Conservation (phyloP, 2,113 vertebrate species). For the Plotosus lineatus region DNA sequence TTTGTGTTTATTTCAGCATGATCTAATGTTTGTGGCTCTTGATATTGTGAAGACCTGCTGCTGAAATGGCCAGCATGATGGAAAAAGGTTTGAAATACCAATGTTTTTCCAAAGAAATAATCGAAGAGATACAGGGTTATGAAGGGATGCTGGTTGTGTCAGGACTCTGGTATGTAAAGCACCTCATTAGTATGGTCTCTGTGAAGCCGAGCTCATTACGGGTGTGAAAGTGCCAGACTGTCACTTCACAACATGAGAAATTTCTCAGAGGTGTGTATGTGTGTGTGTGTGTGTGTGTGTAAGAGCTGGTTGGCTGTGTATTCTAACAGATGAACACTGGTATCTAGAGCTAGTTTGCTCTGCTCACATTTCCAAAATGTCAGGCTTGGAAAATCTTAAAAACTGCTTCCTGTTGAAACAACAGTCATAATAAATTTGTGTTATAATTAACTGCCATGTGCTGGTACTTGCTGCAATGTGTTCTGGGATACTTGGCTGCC, state of each 20-base stretch:
- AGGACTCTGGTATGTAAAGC: constrained; percentile 22
- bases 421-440: too few relatives aligned
- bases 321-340: too few relatives aligned
- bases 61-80: constrained; percentile 3
- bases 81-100: constrained; percentile 14
- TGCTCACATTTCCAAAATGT: too few relatives aligned
- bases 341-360: too few relatives aligned
- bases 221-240: constrained; percentile 56
- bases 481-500: too few relatives aligned
- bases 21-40: background rate
- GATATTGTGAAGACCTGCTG: background rate
- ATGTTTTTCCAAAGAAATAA: background rate
- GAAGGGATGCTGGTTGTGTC: background rate
- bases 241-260: background rate
- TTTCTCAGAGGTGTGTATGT: background rate
- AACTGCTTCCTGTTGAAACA: too few relatives aligned
- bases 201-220: constrained; percentile 47
- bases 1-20: background rate
- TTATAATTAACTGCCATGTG: too few relatives aligned
- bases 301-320: too few relatives aligned
- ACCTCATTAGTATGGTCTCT: constrained; percentile 29
- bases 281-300: too few relatives aligned
- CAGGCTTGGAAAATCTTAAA: too few relatives aligned
- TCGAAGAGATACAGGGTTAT: background rate
- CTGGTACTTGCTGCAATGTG: too few relatives aligned